A percentile compares a stretch with the other conserved stretches of the same genome.
Conservation (phyloP, 2,797 vertebrate species). For the Atherinosoma microstoma region DNA sequence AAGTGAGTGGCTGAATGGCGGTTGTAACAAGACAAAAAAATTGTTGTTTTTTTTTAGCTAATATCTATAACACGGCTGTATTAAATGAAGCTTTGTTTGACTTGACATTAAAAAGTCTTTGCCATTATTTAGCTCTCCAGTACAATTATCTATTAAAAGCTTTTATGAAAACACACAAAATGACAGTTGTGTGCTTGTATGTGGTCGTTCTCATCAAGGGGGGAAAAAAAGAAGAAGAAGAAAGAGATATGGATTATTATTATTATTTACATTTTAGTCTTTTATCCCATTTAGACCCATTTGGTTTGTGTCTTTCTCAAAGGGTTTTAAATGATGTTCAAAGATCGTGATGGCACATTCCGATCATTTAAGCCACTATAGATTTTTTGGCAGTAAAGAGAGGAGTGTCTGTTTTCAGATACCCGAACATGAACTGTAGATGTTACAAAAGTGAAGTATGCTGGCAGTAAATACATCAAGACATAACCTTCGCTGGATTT, state of each 20-base stretch:
- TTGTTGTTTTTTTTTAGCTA: not conserved
- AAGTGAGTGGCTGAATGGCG: not conserved
- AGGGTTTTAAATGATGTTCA: slow-evolving; percentile 40
- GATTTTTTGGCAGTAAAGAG: slow-evolving; percentile 19
- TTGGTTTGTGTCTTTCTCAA: slow-evolving; percentile 29
- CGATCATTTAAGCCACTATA: slow-evolving; percentile 26
- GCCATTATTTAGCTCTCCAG: slow-evolving; percentile 6
- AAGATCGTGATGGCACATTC: slow-evolving; percentile 23
- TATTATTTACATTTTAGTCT: not conserved
- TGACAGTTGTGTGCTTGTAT: not conserved
- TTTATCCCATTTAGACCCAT: slow-evolving; percentile 26
- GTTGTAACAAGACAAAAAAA: slow-evolving; percentile 1
- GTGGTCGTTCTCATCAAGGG: slow-evolving; percentile 9
- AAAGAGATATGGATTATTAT: not conserved
- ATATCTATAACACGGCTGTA: not conserved
- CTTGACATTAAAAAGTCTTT: not conserved
- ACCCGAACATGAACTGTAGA: slow-evolving; percentile 40
- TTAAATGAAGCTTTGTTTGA: slow-evolving; percentile 21
- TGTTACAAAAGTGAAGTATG: slow-evolving; percentile 34
- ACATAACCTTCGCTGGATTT: slow-evolving; percentile 59
- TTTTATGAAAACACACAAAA: slow-evolving; percentile 20
- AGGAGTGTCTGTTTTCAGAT: slow-evolving; percentile 40
- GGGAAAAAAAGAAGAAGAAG: not conserved
- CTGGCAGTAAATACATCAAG: slow-evolving; percentile 66
- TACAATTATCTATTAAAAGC: slow-evolving; percentile 11